Conservation (phyloP, 2,797 vertebrate species). For the Gymnodraco acuticeps region DNA sequence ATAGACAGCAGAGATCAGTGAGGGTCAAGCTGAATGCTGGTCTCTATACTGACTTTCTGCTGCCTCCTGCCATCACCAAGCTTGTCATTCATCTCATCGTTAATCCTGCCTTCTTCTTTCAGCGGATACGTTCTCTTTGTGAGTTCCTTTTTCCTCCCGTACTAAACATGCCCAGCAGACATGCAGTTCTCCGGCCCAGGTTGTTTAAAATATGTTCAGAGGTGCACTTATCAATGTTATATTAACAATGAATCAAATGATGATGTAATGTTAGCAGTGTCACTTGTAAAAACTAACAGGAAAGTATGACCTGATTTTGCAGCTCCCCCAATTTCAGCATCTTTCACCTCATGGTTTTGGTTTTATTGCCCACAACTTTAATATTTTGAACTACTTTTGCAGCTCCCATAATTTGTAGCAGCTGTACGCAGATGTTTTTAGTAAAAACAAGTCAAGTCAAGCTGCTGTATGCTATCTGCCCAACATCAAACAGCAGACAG, state of each 20-base stretch:
- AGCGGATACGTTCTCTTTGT: constrained; percentile 38
- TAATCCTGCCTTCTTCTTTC: constrained; percentile 64
- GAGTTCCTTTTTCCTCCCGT: constrained; percentile 20
- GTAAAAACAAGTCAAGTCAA: background rate
- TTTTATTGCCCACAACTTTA: background rate
- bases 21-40: constrained; percentile 80
- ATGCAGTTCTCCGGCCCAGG: background rate
- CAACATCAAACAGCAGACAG: background rate
- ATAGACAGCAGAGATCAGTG: constrained; percentile 81
- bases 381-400: background rate
- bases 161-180: constrained; percentile 28
- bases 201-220: constrained; percentile 18
- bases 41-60: constrained; percentile 70
- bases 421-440: background rate
- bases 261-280: background rate
- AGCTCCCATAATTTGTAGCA: background rate
- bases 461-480: background rate
- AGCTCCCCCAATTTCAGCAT: background rate
- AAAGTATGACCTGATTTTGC: background rate
- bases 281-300: no score
- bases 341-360: background rate
- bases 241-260: constrained; percentile 2
- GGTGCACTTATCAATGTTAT: background rate
- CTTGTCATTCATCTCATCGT: constrained; percentile 79
- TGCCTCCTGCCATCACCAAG: constrained; percentile 78